Conservation (phyloP, 2,113 vertebrate genomes). For the Ciconia stormi region DNA sequence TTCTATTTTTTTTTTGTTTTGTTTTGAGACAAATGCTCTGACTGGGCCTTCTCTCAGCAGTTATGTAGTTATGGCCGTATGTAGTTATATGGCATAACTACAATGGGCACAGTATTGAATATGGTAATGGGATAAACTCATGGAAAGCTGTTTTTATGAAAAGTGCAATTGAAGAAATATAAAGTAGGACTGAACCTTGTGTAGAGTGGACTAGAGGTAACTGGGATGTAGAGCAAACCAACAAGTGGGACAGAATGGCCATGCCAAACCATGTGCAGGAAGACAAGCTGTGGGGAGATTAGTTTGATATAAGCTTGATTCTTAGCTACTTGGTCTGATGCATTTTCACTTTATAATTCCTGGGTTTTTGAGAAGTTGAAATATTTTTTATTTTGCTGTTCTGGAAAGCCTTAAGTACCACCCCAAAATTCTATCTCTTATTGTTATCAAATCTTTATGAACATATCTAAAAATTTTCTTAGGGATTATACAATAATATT, state of each 20-base stretch:
- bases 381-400: neutral
- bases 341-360: neutral
- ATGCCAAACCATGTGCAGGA: neutral
- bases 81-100: neutral
- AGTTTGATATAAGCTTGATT: neutral
- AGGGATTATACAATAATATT: neutral
- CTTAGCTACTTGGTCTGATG: neutral
- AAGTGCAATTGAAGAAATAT: neutral
- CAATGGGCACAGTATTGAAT: neutral
- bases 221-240: neutral
- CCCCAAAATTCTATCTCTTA: neutral
- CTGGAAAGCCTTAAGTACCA: neutral
- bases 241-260: fast-evolving
- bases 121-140: neutral
- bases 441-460: neutral
- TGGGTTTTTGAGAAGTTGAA: neutral
- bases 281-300: neutral
- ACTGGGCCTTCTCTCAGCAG: neutral
- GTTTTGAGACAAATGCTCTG: neutral
- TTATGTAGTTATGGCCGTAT: neutral
- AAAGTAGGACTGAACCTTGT: neutral
- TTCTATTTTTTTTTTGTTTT: neutral
- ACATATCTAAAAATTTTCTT: neutral
- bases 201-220: neutral
- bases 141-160: neutral